Conservation (phyloP, 2,888 invertebrate genomes). For the Stenchaetothrips biformis region DNA sequence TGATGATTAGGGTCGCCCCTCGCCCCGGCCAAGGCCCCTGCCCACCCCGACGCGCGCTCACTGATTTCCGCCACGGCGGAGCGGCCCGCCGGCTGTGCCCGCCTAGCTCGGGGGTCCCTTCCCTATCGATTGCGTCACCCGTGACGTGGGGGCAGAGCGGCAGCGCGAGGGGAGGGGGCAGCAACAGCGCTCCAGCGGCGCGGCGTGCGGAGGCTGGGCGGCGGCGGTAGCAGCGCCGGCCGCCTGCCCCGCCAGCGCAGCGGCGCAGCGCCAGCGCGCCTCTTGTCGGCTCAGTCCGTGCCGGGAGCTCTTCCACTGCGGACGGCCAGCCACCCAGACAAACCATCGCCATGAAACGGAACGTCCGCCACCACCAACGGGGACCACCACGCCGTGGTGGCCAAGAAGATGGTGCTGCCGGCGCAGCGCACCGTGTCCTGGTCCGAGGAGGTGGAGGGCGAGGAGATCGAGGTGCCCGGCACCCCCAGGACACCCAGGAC, state of each 20-base stretch:
- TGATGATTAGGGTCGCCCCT: too few relatives aligned
- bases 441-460: slow-evolving; percentile 56
- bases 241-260: neutral
- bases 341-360: slow-evolving; percentile 32
- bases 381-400: slow-evolving; percentile 25
- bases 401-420: slow-evolving; percentile 42
- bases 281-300: slow-evolving; percentile 1
- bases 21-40: too few relatives aligned
- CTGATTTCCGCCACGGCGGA: too few relatives aligned
- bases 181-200: neutral
- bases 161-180: neutral
- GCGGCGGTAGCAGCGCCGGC: neutral
- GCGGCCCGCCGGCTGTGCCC: too few relatives aligned
- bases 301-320: neutral
- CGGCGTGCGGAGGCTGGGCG: neutral
- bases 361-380: slow-evolving; percentile 28
- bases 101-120: neutral
- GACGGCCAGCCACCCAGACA: neutral
- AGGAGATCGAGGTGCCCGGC: slow-evolving; percentile 63
- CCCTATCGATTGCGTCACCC: slow-evolving; percentile 17
- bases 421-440: slow-evolving; percentile 58
- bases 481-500: slow-evolving; percentile 80
- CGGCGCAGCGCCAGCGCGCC: too few relatives aligned
- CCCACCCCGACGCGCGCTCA: too few relatives aligned
- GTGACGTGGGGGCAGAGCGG: slow-evolving; percentile 9